These are phyloP conservation scores for Odontocerum albicorne DNA, from an alignment of 2,888 invertebrate species.

Conservation along the genomic window DNA sequence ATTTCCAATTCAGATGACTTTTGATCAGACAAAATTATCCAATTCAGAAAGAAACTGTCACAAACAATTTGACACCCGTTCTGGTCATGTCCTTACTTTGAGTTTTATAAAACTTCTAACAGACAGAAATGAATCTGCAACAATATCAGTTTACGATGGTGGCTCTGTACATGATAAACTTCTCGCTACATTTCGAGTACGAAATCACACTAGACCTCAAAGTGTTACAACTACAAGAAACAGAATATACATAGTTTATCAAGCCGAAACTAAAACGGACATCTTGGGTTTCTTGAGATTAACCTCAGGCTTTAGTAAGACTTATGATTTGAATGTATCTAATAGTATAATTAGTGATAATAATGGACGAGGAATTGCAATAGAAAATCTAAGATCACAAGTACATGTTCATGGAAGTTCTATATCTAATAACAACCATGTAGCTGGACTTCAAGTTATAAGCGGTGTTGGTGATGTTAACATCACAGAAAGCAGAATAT, in stretches of 20 bases:
- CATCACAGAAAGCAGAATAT: conserved; percentile 85
- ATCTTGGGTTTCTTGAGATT: conserved; percentile 78
- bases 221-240: conserved; percentile 81
- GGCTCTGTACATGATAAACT: conserved; percentile 69
- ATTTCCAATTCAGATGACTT: conserved; percentile 81
- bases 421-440: conserved; percentile 84
- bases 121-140: conserved; percentile 72
- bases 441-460: conserved; percentile 87
- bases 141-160: conserved; percentile 79
- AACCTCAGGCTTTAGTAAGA: conserved; percentile 74
- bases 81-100: conserved; percentile 81
- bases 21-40: conserved; percentile 76
- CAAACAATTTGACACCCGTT: conserved; percentile 77
- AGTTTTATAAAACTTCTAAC: conserved; percentile 82
- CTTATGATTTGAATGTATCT: conserved; percentile 85
- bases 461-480: conserved; percentile 94
- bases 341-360: conserved; percentile 86
- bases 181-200: conserved; percentile 69
- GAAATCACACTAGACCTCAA: conserved; percentile 87
- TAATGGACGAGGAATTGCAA: conserved; percentile 91
- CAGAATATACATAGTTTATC: conserved; percentile 78
- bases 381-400: conserved; percentile 87
- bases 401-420: conserved; percentile 82
- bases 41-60: conserved; percentile 71
- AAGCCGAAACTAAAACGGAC: conserved; percentile 70